Conservation (phyloP, 2,113 vertebrate species). For the Neolamprologus falcicula region DNA sequence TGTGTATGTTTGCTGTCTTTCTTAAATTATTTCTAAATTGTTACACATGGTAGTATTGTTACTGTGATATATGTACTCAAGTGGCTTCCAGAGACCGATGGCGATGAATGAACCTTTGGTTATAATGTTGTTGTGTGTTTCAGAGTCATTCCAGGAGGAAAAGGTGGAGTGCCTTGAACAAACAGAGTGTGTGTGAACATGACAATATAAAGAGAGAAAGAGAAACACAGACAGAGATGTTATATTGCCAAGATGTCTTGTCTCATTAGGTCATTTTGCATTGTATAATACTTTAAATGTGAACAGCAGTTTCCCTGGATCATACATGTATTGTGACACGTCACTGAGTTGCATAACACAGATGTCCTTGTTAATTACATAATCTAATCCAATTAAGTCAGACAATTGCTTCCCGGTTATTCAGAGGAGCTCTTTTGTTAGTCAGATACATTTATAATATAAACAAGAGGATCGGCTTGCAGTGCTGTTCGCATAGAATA, state of each 20-base stretch:
- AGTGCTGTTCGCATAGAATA: neutral
- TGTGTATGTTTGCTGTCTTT: neutral
- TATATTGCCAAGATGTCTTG: neutral
- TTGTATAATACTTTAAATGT: neutral
- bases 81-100: neutral
- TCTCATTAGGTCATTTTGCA: neutral
- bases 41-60: neutral
- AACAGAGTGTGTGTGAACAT: neutral
- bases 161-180: conserved; percentile 1
- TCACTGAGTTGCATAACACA: conserved; percentile 11
- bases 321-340: neutral
- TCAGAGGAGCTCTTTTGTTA: neutral
- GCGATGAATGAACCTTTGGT: neutral
- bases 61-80: neutral
- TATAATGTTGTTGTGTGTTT: conserved; percentile 2
- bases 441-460: neutral
- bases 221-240: neutral
- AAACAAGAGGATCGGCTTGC: neutral
- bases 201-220: neutral
- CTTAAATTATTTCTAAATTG: neutral
- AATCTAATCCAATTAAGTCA: conserved; percentile 18
- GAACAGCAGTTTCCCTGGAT: neutral
- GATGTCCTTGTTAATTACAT: conserved; percentile 24
- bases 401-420: neutral
- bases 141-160: neutral